Percentiles rank a stretch among this genome's conserved stretches.
Evolutionary conservation across 2,797 vertebrate genomes (phyloP).

Genomic region (Notamacropus eugenii): DNA sequence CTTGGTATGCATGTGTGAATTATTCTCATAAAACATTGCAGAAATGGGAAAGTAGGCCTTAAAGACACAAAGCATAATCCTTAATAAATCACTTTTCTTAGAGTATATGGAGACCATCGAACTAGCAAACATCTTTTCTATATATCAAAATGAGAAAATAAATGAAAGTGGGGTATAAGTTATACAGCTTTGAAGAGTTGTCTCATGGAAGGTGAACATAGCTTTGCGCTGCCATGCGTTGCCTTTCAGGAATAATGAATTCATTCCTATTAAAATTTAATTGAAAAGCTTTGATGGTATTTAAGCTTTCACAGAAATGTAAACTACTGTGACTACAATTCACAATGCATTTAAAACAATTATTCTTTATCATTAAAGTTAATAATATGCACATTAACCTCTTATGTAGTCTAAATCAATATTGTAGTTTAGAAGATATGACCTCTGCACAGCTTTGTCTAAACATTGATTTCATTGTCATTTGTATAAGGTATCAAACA

Average conservation of each 20-base stretch:
- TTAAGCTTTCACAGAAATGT: conserved; percentile 71
- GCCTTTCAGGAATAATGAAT: conserved; percentile 67
- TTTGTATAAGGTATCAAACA: conserved; percentile 92
- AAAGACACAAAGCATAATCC: conserved; percentile 10
- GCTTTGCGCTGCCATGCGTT: conserved; percentile 27
- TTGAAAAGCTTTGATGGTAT: conserved; percentile 69
- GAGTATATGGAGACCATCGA: conserved; percentile 12
- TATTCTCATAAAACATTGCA: not conserved
- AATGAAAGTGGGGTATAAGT: conserved; percentile 57
- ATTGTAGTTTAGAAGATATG: conserved; percentile 87
- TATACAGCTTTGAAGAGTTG: conserved; percentile 53
- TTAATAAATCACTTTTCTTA: conserved; percentile 50
- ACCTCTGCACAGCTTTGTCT: conserved; percentile 89
- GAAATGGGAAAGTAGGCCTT: not conserved
- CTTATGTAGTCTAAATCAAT: conserved; percentile 89
- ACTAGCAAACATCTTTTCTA: conserved; percentile 49
- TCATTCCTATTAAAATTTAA: conserved; percentile 76
- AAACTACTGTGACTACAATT: conserved; percentile 78
- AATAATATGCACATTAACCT: conserved; percentile 90
- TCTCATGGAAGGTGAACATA: conserved; percentile 54
- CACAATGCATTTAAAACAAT: conserved; percentile 82
- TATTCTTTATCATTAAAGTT: conserved; percentile 85
- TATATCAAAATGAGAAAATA: conserved; percentile 57
- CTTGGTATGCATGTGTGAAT: not conserved
- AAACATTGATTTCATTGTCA: conserved; percentile 93